Percentiles rank a stretch among this genome's conserved stretches.
These are phyloP conservation scores for Rostratula benghalensis DNA, from an alignment of 2,113 vertebrate genomes.

Conservation along the genomic window DNA sequence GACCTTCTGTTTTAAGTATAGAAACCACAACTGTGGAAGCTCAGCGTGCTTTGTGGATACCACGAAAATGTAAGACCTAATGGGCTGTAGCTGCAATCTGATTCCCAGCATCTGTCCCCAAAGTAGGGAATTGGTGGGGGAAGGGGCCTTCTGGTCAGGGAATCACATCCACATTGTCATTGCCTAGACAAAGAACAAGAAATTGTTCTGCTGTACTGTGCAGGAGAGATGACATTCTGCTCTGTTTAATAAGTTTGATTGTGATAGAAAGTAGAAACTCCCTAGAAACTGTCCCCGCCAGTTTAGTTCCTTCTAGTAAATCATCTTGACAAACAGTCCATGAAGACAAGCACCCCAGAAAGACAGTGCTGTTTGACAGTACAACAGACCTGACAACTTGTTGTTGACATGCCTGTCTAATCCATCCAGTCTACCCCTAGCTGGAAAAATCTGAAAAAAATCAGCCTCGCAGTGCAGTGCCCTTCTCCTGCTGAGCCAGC, in stretches of 20 bases:
- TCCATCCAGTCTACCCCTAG: neutral
- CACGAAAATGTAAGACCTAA: constrained; percentile 33
- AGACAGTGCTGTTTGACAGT: neutral
- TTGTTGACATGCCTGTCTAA: neutral
- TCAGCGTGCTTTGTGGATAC: constrained; percentile 42
- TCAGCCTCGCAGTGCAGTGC: neutral
- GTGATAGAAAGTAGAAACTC: neutral
- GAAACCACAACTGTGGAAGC: constrained; percentile 65
- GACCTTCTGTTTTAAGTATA: constrained; percentile 52
- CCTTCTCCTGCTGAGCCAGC: neutral
- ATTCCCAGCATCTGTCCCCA: constrained; percentile 61
- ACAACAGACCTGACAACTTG: neutral
- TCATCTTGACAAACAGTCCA: neutral
- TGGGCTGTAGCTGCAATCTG: constrained; percentile 27
- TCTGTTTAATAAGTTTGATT: neutral
- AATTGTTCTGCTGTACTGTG: neutral
- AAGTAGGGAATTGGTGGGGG: neutral
- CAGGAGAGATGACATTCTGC: neutral
- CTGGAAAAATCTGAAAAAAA: neutral
- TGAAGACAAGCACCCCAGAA: neutral
- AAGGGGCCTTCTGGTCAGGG: neutral
- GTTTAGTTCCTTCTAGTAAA: neutral
- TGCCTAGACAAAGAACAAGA: constrained; percentile 16
- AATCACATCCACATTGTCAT: neutral
- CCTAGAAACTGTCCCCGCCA: neutral